Evolutionary conservation across 2,113 vertebrate species (phyloP).

Genomic region (Eubucco bourcierii): DNA sequence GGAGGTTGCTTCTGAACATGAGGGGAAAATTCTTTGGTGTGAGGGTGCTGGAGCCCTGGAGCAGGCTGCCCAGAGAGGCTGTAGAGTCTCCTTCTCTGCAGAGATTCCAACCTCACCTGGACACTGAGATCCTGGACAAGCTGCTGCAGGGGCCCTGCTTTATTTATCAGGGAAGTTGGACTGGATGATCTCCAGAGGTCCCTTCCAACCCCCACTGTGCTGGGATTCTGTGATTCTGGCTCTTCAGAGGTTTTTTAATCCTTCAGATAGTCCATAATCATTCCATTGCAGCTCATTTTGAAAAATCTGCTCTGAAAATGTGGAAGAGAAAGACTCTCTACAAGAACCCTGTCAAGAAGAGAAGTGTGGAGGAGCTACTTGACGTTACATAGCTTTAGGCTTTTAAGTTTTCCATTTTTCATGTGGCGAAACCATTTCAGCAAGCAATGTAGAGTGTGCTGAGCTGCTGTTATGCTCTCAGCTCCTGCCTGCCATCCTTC

Average conservation of each 20-base stretch:
- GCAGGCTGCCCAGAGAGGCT: background rate
- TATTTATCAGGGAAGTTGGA: too few species aligned
- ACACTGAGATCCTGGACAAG: too few species aligned
- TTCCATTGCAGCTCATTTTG: conserved; percentile 5
- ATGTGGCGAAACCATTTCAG: background rate
- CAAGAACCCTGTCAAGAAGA: conserved; percentile 27
- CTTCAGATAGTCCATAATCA: background rate
- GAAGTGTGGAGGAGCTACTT: conserved; percentile 16
- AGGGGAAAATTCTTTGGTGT: too few species aligned
- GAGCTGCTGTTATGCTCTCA: conserved; percentile 1
- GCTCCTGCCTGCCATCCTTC: conserved; percentile 25
- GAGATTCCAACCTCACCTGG: background rate
- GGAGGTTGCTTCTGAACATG: too few species aligned
- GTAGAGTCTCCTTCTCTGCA: background rate
- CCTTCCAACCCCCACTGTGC: too few species aligned
- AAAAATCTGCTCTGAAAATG: background rate
- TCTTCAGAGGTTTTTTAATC: background rate
- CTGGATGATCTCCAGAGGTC: too few species aligned
- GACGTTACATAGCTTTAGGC: conserved; percentile 46
- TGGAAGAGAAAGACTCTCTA: background rate
- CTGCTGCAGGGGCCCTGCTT: too few species aligned
- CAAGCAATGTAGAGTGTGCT: background rate
- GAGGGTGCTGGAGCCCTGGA: background rate
- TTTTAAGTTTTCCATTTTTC: background rate
- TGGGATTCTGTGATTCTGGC: background rate